Percentiles rank a stretch among this genome's conserved stretches.
phyloP scores from a whole-genome alignment of 2,113 vertebrate species.

The Setophaga petechia region DNA sequence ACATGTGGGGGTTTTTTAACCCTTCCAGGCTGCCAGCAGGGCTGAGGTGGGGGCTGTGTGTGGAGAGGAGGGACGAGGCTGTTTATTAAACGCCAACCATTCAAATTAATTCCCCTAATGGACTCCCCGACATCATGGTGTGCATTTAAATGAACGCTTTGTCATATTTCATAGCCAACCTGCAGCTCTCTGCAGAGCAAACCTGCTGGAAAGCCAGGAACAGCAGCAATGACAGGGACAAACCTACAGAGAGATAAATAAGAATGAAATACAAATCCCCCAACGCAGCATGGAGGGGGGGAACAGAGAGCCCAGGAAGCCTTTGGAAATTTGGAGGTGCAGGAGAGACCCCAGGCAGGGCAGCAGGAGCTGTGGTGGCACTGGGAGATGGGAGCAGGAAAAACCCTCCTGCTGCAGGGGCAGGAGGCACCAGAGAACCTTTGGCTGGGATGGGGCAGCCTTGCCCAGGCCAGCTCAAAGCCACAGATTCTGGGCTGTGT shows the following conservation, averaged over 20 bases:
- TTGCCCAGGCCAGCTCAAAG: background rate
- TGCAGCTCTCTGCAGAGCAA: slow-evolving; percentile 45
- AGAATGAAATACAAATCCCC: background rate
- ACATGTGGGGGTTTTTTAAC: slow-evolving; percentile 8
- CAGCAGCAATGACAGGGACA: background rate
- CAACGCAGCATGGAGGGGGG: fast-evolving
- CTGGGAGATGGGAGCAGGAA: background rate
- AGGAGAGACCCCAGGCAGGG: background rate
- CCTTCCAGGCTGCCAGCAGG: background rate
- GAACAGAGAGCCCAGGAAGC: background rate
- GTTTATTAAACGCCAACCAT: slow-evolving; percentile 62
- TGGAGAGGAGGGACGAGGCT: background rate
- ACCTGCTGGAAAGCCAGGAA: background rate
- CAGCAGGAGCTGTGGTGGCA: background rate
- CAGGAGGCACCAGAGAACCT: background rate
- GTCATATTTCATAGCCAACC: slow-evolving; percentile 62
- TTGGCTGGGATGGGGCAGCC: background rate
- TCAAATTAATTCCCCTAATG: slow-evolving; percentile 70
- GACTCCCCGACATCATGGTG: slow-evolving; percentile 31
- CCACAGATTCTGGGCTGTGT: background rate
- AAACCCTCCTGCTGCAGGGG: background rate
- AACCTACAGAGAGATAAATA: background rate
- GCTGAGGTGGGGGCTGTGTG: background rate
- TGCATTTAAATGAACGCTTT: slow-evolving; percentile 62
- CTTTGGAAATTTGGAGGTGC: background rate